Evolutionary conservation across 2,797 vertebrate genomes (phyloP).

Genomic region (Pempheris klunzingeri): DNA sequence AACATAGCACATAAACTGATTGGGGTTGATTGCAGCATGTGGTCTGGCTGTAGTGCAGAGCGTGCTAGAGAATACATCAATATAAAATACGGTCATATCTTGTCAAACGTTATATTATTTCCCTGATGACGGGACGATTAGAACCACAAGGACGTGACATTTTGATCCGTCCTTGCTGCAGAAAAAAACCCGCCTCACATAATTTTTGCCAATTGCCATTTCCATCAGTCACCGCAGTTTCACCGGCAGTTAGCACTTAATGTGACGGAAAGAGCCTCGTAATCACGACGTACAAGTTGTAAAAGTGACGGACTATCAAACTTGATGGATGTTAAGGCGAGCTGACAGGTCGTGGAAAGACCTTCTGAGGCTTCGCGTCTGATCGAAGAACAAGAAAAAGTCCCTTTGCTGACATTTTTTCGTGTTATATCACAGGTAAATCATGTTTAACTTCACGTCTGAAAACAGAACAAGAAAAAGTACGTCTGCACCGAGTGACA

Average conservation of each 20-base stretch:
- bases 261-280: constrained; percentile 2
- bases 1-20: background rate
- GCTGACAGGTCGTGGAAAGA: background rate
- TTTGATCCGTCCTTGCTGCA: background rate
- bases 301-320: background rate
- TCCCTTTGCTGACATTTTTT: background rate
- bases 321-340: background rate
- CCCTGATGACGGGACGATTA: background rate
- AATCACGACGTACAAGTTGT: background rate
- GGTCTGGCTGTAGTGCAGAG: constrained; percentile 38
- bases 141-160: background rate
- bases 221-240: constrained; percentile 5
- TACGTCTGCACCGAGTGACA: background rate
- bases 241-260: background rate
- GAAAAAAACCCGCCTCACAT: constrained; percentile 3
- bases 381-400: background rate
- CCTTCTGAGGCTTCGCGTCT: background rate
- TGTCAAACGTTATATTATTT: background rate
- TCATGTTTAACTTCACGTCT: background rate
- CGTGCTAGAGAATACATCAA: background rate
- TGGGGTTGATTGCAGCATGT: constrained; percentile 42
- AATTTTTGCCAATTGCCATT: background rate
- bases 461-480: background rate
- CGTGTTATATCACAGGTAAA: background rate
- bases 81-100: background rate